Percentiles rank a stretch among this genome's conserved stretches.
Evolutionary conservation across 2,888 invertebrate species (phyloP).

Genomic region (Amblyteles armatorius): DNA sequence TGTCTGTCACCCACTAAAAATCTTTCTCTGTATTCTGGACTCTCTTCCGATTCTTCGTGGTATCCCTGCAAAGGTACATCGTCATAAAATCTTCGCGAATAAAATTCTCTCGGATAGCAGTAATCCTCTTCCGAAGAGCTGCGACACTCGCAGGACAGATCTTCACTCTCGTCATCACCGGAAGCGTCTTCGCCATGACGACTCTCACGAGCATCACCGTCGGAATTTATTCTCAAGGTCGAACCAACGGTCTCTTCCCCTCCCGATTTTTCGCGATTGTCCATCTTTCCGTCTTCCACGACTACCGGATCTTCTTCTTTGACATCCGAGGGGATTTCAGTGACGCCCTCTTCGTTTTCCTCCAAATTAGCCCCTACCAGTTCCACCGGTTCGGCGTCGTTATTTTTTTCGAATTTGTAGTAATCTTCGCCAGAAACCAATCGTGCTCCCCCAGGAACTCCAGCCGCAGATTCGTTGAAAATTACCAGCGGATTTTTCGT

Average conservation of each 20-base stretch:
- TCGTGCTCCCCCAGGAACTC: background rate
- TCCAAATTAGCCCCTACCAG: background rate
- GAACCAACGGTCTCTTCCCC: constrained; percentile 8
- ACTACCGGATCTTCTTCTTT: background rate
- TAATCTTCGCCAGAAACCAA: background rate
- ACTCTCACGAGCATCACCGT: background rate
- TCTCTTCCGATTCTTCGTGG: background rate
- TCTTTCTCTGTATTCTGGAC: background rate
- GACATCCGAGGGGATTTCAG: constrained; percentile 7
- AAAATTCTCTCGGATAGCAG: background rate
- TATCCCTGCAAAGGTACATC: background rate
- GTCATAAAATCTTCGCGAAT: background rate
- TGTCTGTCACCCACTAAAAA: background rate
- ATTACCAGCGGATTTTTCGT: background rate
- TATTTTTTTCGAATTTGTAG: background rate
- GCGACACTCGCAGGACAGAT: background rate
- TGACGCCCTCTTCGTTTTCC: background rate
- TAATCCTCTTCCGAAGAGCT: background rate
- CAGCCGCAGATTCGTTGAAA: background rate
- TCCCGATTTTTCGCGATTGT: background rate
- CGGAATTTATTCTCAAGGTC: background rate
- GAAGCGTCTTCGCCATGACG: background rate
- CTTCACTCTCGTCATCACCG: background rate
- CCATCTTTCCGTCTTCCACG: background rate
- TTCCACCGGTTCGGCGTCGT: background rate